Evolutionary conservation across 2,113 vertebrate genomes (phyloP).

Genomic region (Puffinus mauretanicus): DNA sequence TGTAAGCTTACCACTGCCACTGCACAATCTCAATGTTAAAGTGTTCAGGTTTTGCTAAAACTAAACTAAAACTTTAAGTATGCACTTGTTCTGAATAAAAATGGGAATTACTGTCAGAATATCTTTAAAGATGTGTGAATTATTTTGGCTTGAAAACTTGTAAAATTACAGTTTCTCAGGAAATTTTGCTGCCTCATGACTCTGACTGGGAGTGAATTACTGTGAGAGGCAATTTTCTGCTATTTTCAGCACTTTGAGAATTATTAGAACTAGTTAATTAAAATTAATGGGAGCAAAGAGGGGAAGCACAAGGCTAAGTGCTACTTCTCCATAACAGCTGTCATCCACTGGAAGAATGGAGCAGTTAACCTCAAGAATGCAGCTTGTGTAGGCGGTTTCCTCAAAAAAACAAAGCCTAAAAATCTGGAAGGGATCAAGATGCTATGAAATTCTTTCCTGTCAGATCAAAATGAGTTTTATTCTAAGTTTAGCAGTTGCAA

Average conservation of each 20-base stretch:
- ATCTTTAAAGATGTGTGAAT: not conserved
- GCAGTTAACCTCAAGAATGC: not conserved
- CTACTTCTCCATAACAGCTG: not conserved
- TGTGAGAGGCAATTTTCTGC: not conserved
- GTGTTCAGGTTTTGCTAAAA: not conserved
- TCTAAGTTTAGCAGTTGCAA: not conserved
- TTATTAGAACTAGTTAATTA: not conserved
- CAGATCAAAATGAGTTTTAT: not conserved
- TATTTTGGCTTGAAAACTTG: not conserved
- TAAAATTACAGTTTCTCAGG: not conserved
- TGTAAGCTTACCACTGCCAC: fast-evolving
- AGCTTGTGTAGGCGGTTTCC: fast-evolving
- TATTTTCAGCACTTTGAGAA: not conserved
- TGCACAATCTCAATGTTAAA: not conserved
- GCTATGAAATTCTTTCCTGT: not conserved
- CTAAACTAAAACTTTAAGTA: not conserved
- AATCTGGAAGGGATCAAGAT: not conserved
- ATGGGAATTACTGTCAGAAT: not conserved
- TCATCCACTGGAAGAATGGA: not conserved
- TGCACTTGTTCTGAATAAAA: not conserved
- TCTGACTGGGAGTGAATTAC: not conserved
- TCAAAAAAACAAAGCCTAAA: not conserved
- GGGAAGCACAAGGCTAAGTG: not conserved
- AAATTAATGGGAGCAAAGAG: not conserved
- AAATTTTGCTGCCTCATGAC: not conserved